Base-by-base conservation (phyloP, 2,797 vertebrate genomes). In the Chaetodon trifasciatus region DNA sequence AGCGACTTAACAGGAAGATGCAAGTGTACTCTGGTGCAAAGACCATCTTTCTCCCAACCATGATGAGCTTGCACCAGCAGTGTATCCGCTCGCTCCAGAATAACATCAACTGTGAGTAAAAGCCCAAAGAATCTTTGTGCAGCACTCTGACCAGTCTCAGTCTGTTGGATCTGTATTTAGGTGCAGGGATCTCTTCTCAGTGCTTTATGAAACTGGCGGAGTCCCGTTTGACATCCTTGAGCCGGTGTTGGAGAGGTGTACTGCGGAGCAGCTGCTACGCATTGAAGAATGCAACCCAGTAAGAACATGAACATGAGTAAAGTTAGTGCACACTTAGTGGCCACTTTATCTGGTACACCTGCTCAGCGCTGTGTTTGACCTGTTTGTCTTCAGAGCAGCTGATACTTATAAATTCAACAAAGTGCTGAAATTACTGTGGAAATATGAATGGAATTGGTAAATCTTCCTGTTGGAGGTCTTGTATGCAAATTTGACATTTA, bases 161-260 rank as follows among this genome's bases (percentile, higher is more conserved):
- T 52, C n/a, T 81, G 44, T 50, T 67, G 44, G 40, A 52, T 72
- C 85, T 42, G 55, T 77, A 79, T 82, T 92, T 23, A 92, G 23
- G 37, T n/a, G 24, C 80, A 28, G 79, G 78, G 63, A 8, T 80
- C 7, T 91, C 88, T 88, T 86, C 84, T 75, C 85, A 98, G 97
- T 93, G n/a, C 95, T 98, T 6, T 94, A 95, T 90, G 96, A 97
- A 90, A 97, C 97, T 44, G 96, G 96, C 17, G 96, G 95, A 19
- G 96, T 98, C 75, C 97, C 97, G 0, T 98, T 97, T 95, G 97
- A 97, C 81, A 96, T 98, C 89, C 93, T 98, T 21, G 96, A 98
- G 89, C 97, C 97, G 1, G 97, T 98, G 71, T 88, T 98, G 93
- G 93, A 96, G 83, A 94, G 94, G 74, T 98, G 97, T 83, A 98